Evolutionary conservation across 2,113 vertebrate genomes (phyloP).

Genomic region (Astur gentilis): DNA sequence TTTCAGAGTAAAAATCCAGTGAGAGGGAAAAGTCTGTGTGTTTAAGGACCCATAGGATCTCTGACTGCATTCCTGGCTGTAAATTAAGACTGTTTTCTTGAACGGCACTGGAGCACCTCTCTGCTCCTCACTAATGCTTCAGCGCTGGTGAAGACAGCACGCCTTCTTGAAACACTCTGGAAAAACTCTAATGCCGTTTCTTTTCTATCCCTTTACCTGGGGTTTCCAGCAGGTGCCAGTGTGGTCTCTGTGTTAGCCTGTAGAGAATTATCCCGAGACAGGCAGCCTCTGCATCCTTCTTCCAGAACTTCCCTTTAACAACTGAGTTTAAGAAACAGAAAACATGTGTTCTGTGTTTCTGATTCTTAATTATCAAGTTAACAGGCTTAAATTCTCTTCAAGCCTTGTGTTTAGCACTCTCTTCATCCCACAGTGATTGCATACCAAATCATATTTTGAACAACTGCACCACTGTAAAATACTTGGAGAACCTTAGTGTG

Average conservation of each 20-base stretch:
- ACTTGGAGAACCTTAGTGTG: neutral
- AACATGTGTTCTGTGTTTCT: neutral
- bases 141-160: neutral
- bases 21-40: neutral
- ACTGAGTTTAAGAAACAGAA: neutral
- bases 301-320: neutral
- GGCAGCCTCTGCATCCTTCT: neutral
- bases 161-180: neutral
- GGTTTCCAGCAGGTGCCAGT: slow-evolving; percentile 20
- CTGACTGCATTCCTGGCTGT: neutral
- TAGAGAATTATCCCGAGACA: neutral
- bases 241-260: neutral
- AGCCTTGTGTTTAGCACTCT: neutral
- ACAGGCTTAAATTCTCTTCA: neutral
- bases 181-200: neutral
- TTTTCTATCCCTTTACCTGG: neutral
- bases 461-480: neutral
- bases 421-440: neutral
- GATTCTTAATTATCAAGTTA: neutral
- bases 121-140: neutral
- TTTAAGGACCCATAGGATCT: neutral
- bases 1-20: neutral
- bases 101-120: neutral
- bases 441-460: neutral
- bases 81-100: neutral